Base-by-base conservation (phyloP, 2,113 vertebrate species). In the Vulpes vulpes region DNA sequence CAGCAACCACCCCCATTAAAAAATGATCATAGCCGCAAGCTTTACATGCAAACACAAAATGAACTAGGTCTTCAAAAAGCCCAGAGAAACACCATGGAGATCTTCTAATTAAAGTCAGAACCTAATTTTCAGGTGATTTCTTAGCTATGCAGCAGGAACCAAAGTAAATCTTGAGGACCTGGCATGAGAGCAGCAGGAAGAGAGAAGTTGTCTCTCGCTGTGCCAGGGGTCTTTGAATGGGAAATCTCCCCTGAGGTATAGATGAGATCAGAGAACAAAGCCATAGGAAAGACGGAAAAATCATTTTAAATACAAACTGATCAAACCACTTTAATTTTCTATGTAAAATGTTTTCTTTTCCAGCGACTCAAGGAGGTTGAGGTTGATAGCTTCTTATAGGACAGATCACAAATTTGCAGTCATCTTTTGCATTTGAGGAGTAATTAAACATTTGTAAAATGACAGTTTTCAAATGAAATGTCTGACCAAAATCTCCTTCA, bases 391-490 rank as follows among this genome's bases (percentile, higher is more conserved):
- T 96, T 93, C 92, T 96, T 97, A 96, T 85, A 97, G 5, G 88
- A 98, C 87, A 94, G 95, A 98, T 98, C 96, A 88, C 92, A 96
- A 88, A 96, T 96, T 97, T 38, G 69, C 93, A 96, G 91, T 93
- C 95, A 94, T 98, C 94, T 53, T 95, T 96, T 95, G 92, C 93
- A 53, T 98, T 97, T 98, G 97, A 98, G 94, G 97, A 97, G 97
- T 98, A 98, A 98, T 98, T 98, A 98, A 98, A 92, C 98, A 98
- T 98, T 97, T 93, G 96, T 93, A 97, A 98, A 96, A 97, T 98
- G 98, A 98, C 97, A 97, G 90, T 98, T 97, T 98, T 97, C 92
- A 97, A 97, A 97, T 98, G 96, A 93, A 97, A 97, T 94, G 93
- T 95, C 98, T 97, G 97, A 86, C 92, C 91, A 96, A 96, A 95